Percentiles rank a stretch among this genome's conserved stretches.
phyloP scores from a whole-genome alignment of 2,797 vertebrate genomes.

The Tarsius wallacei region DNA sequence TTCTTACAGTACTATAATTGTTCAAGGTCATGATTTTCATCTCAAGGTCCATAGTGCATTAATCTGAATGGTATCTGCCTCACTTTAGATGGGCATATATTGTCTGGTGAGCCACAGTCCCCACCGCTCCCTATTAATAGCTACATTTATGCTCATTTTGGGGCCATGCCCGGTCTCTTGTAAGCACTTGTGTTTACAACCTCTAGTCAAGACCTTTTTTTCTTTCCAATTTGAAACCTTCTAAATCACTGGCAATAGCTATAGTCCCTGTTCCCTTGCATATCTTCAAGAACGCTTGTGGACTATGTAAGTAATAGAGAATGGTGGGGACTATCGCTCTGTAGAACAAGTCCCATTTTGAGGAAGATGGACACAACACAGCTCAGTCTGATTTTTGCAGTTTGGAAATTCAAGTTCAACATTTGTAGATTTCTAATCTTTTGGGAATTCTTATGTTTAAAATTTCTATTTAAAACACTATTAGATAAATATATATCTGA shows the following conservation, averaged over 20 bases:
- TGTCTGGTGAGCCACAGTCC: background rate
- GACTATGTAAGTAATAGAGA: background rate
- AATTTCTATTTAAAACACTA: background rate
- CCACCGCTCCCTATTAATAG: background rate
- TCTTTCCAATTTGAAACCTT: background rate
- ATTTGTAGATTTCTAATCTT: background rate
- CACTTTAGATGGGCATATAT: too few relatives aligned
- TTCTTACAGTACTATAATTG: too few relatives aligned
- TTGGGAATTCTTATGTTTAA: background rate
- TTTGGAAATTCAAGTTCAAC: background rate
- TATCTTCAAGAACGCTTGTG: background rate
- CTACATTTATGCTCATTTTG: background rate
- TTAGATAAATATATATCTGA: background rate
- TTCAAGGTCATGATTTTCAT: background rate
- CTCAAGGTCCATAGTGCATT: background rate
- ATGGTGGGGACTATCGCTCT: background rate
- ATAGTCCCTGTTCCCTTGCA: accelerated
- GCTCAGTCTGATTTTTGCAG: background rate
- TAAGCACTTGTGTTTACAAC: background rate
- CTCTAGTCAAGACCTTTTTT: background rate
- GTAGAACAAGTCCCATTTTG: background rate
- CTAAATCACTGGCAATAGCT: background rate
- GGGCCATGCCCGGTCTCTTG: background rate
- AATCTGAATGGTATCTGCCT: background rate
- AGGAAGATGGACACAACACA: background rate